Conservation (phyloP, 2,888 invertebrate species). For the Hemistola chrysoprasaria region DNA sequence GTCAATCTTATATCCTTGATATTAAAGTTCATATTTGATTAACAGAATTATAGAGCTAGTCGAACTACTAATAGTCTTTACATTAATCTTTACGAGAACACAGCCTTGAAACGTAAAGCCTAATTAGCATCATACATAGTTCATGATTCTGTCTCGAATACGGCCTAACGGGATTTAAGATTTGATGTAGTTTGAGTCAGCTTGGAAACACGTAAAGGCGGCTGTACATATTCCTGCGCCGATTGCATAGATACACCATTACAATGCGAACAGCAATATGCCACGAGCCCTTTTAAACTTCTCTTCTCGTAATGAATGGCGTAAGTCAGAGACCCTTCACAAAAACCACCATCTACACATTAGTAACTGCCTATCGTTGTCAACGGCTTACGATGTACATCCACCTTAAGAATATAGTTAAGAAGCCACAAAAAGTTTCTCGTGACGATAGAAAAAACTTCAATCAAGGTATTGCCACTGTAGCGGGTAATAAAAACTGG, state of each 20-base stretch:
- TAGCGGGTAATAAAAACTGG: slow-evolving; percentile 16
- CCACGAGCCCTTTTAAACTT: too few relatives aligned
- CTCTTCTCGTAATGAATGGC: too few relatives aligned
- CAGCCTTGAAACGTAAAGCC: slow-evolving; percentile 26
- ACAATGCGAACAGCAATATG: too few relatives aligned
- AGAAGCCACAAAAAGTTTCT: slow-evolving; percentile 21
- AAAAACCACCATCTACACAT: too few relatives aligned
- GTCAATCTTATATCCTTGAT: slow-evolving; percentile 13
- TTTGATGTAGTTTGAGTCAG: slow-evolving; percentile 20
- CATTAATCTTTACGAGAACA: slow-evolving; percentile 21
- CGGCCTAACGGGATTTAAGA: slow-evolving; percentile 23
- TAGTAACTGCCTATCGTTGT: too few relatives aligned
- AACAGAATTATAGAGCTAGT: not conserved
- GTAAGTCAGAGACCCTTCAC: too few relatives aligned
- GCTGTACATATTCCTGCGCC: too few relatives aligned
- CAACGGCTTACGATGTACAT: too few relatives aligned
- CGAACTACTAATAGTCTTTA: slow-evolving; percentile 8
- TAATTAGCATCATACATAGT: slow-evolving; percentile 18
- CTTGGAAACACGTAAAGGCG: too few relatives aligned
- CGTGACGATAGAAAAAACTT: slow-evolving; percentile 19
- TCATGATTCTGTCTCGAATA: slow-evolving; percentile 16
- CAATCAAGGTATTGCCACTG: slow-evolving; percentile 13
- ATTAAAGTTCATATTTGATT: slow-evolving; percentile 18
- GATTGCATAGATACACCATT: too few relatives aligned
- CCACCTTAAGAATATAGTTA: slow-evolving; percentile 19